Base-by-base conservation (phyloP, 2,888 invertebrate genomes). In the Allophyes oxyacanthae region DNA sequence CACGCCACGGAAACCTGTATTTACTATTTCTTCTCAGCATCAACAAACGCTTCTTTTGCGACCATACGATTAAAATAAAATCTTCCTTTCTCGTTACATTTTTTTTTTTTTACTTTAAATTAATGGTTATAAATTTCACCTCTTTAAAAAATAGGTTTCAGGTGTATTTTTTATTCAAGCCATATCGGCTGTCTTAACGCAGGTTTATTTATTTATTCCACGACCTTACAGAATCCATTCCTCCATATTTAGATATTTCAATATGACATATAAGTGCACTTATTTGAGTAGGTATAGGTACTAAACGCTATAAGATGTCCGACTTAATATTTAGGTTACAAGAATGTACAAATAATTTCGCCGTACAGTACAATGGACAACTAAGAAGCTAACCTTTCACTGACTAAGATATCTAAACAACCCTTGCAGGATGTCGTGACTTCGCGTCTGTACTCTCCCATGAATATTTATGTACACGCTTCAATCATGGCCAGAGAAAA, bases 1-100 rank as follows among this genome's bases (percentile, higher is more conserved):
- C 77, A 68, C 37, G 46, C 32, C 77, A 78, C 77, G 75, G 72
- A 81, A 85, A 85, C 86, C 81, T 70, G 84, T 81, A 79, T 76
- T 68, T 44, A 64, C 53, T 52, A 63, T 64, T 64, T 66, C 51
- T 61, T 46, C 42, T 63, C 37, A 53, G 34, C 58, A 46, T 56
- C 38, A 51, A 36, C 50, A 14, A 53, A 42, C 32, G 43, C 28
- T 63, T 60, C 54, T 64, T 56, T 52, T 54, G 40, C 15, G 11
- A 57, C 15, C 46, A 20, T 33, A 25, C n/a, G 41, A 57, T 57
- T 49, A 68, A 48, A 55, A 53, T 69, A 6, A 60, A 58, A 49
- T 40, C 48, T 61, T 61, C 13, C 15, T 54, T 61, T 51, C 38
- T 51, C 33, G 28, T 43, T 25, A 15, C 32, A 40, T 48, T 48